These are phyloP conservation scores for Pachypanchax playfairii DNA, from an alignment of 2,113 vertebrate genomes.

Conservation along the genomic window DNA sequence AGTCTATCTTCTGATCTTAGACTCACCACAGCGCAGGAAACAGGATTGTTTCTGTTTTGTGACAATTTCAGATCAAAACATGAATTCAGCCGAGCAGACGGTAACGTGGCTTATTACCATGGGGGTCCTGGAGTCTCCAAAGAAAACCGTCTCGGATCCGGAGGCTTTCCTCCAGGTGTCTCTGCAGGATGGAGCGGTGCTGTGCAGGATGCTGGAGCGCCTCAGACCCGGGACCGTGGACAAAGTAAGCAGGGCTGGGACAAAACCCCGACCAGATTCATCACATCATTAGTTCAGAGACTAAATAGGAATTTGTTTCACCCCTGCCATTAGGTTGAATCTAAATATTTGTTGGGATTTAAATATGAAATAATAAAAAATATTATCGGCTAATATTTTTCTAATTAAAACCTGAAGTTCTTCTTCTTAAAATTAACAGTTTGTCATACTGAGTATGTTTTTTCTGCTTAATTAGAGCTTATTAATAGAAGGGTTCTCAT, in stretches of 20 bases:
- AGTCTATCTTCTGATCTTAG: conserved; percentile 1
- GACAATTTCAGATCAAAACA: conserved; percentile 48
- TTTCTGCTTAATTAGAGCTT: too few relatives aligned
- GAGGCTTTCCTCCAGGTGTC: conserved; percentile 89
- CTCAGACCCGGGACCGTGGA: conserved; percentile 88
- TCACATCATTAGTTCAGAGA: too few relatives aligned
- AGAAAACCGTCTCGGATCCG: conserved; percentile 91
- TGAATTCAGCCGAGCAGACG: conserved; percentile 93
- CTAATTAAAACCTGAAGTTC: too few relatives aligned
- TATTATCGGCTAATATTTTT: too few relatives aligned
- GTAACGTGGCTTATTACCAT: conserved; percentile 96
- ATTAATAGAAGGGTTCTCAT: too few relatives aligned
- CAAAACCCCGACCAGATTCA: too few relatives aligned
- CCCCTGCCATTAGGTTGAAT: too few relatives aligned
- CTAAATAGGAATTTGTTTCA: too few relatives aligned
- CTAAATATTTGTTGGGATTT: too few relatives aligned
- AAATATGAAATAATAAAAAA: too few relatives aligned
- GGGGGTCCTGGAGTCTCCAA: conserved; percentile 93
- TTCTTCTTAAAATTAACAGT: too few relatives aligned
- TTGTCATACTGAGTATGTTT: too few relatives aligned
- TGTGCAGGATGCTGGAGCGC: conserved; percentile 90
- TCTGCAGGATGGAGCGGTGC: conserved; percentile 89
- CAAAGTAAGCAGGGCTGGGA: conserved; percentile 77
- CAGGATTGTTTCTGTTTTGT: conserved; percentile 11
- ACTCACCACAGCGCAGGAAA: neutral